Base-by-base conservation (phyloP, 23 tunicate species). In the Styela clava region DNA sequence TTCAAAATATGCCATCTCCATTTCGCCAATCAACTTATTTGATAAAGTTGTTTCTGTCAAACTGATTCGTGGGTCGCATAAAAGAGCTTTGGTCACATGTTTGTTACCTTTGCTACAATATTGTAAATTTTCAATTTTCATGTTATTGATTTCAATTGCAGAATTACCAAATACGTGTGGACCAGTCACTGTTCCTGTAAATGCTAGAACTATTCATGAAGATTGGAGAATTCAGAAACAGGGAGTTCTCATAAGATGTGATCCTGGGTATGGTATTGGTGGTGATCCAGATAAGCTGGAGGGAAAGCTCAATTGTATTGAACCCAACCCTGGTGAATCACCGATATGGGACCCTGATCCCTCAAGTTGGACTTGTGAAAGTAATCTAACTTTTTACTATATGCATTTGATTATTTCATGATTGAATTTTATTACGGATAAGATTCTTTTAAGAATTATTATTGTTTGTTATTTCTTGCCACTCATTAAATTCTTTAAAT, bases 191-290 rank as follows among this genome's bases (percentile, higher is more conserved):
- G 20, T 68, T 2, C 90, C 90, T 1, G 26, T 69, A 2, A 82
- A 86, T 71, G 74, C 85, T 24, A 24, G 35, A 26, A 29, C 34
- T 19, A 69, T 65, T 1, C 20, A 33, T 1, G 89, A 91, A 61
- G 97, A 91, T 79, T 91, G 97, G 97, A 78, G 90, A 24, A 71
- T 65, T 1, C 69, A 51, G 20, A 78, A 81, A 21, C 35, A 63
- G 2, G 97, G 90, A 0, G 74, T 82, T 16, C 61, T 65, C 21
- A 63, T 86, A 3, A 34, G 64, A 0, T 91, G 97, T 52, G 61
- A 82, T 34, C 32, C 24, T 7, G 97, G 97, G 24, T 82, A 85
- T 35, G 89, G 90, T 16, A 18, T 91, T 31, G 52, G 31, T 0
- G 86, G 68, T 2, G 79, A 68, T 73, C 83, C 89, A 1, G n/a